Percentiles rank a stretch among this genome's conserved stretches.
These are phyloP conservation scores for Syritta pipiens DNA, from an alignment of 2,888 invertebrate species.

Conservation along the genomic window DNA sequence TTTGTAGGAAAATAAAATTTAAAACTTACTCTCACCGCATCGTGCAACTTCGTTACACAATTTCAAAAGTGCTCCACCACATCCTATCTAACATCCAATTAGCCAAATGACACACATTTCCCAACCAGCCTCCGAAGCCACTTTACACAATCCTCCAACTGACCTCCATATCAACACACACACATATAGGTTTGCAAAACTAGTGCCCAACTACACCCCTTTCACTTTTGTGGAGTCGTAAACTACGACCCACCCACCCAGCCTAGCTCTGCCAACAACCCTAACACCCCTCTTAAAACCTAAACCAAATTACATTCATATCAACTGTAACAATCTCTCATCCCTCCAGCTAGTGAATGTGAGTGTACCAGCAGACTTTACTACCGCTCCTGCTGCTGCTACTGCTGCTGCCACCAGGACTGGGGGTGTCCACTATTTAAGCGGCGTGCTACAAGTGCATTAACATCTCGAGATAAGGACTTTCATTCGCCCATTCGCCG, in stretches of 20 bases:
- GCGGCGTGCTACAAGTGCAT: constrained; percentile 65
- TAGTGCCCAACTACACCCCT: constrained; percentile 27
- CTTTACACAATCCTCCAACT: constrained; percentile 45
- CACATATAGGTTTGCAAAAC: not conserved
- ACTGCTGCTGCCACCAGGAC: not conserved
- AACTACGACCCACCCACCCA: constrained; percentile 25
- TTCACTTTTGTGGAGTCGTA: constrained; percentile 57
- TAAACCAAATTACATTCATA: constrained; percentile 67
- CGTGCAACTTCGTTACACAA: constrained; percentile 13
- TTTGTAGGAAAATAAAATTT: constrained; percentile 5
- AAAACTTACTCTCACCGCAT: constrained; percentile 10
- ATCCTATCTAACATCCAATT: constrained; percentile 63
- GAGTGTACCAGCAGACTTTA: not conserved
- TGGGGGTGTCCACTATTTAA: constrained; percentile 20
- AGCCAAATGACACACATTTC: constrained; percentile 66
- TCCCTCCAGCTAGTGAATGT: constrained; percentile 2
- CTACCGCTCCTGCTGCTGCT: not conserved
- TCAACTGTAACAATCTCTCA: constrained; percentile 61
- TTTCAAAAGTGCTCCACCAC: constrained; percentile 38
- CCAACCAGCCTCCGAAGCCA: constrained; percentile 40
- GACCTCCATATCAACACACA: constrained; percentile 48
- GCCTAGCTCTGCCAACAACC: constrained; percentile 31
- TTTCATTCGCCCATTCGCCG: no score
- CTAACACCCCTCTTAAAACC: constrained; percentile 57
- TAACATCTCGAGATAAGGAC: constrained; percentile 67